Conservation (phyloP, 2,113 vertebrate species). For the Lycaon pictus region DNA sequence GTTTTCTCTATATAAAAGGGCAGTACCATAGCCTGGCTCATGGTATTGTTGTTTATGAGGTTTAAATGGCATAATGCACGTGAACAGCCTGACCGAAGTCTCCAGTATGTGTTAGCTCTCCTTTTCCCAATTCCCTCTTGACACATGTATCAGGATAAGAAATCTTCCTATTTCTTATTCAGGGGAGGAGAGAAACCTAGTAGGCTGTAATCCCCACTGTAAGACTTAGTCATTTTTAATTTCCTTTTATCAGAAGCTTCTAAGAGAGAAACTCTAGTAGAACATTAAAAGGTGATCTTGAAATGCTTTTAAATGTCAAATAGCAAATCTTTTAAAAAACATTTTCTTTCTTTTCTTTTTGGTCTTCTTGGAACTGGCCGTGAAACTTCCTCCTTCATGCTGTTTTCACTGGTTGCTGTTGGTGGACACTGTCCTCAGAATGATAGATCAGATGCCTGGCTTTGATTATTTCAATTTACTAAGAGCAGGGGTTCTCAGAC, state of each 20-base stretch:
- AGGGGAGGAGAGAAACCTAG: constrained; percentile 11
- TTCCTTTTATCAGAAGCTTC: constrained; percentile 63
- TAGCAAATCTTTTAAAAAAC: constrained; percentile 57
- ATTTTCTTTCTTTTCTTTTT: constrained; percentile 37
- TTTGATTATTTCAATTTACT: constrained; percentile 43
- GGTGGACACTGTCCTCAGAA: background rate
- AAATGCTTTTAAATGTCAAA: constrained; percentile 69
- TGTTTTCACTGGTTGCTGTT: background rate
- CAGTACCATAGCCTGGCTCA: background rate
- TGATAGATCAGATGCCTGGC: background rate
- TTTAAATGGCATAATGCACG: background rate
- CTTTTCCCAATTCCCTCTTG: background rate
- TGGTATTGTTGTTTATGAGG: background rate
- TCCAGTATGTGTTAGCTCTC: background rate
- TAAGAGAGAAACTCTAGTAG: constrained; percentile 36
- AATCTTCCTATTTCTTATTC: constrained; percentile 24
- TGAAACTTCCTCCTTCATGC: background rate
- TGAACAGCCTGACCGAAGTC: background rate
- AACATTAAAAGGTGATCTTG: constrained; percentile 54
- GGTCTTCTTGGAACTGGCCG: constrained; percentile 28
- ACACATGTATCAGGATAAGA: background rate
- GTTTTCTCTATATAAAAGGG: background rate
- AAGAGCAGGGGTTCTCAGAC: background rate
- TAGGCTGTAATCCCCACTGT: background rate
- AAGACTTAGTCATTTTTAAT: constrained; percentile 72